Base-by-base conservation (phyloP, 2,888 invertebrate genomes). In the Apamea anceps region DNA sequence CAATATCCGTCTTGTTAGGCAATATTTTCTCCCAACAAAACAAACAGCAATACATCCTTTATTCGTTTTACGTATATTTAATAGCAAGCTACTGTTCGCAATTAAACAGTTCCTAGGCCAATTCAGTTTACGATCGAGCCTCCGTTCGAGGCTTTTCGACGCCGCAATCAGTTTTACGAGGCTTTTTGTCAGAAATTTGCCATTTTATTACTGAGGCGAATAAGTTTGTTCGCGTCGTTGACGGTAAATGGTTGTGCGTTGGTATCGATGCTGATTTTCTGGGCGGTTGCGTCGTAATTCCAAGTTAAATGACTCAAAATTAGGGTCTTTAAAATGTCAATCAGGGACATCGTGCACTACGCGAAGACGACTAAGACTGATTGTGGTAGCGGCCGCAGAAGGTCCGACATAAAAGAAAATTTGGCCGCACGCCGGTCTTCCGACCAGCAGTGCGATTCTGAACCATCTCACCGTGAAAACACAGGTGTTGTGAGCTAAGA, bases 71-170 rank as follows among this genome's bases (percentile, higher is more conserved):
- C 91, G 92, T 91, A 91, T 92, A 92, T 93, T 94, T 94, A 93
- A 94, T 94, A 92, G 91, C 92, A 90, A 90, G 91, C 91, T 90
- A 90, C 90, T 92, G 91, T 91, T 91, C 90, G 92, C 93, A 95
- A 95, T 95, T 94, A 95, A 94, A 94, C 94, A 93, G 92, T 94
- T 94, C 92, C 94, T 93, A 92, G 93, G 93, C 93, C 93, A 94
- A 95, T 95, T 93, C 91, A 91, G 92, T 96, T 96, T 95, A 96
- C 95, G 96, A 95, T 91, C 90, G 89, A 91, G 92, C 92, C 91
- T 92, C 90, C 90, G 90, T 90, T 92, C 87, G 88, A 92, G 91
- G 93, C 93, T 93, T 94, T 93, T 93, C 93, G 91, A 93, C 93
- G 94, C 94, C 94, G 91, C 95, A 94, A 94, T 94, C 93, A 93